phyloP scores from a whole-genome alignment of 2,888 invertebrate genomes.

The Drosophila prostipennis region DNA sequence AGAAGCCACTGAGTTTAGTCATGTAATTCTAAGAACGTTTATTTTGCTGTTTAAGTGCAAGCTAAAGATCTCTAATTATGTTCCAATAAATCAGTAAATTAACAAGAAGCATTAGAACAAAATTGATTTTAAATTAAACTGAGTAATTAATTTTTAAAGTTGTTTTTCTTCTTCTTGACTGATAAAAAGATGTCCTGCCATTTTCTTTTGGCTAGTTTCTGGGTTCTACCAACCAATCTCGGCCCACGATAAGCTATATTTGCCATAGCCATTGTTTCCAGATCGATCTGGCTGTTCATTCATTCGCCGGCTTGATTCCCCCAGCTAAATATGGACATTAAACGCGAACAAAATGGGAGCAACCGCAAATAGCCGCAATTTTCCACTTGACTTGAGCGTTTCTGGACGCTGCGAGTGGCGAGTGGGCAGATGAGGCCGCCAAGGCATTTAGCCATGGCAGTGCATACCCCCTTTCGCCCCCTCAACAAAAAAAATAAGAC shows the following conservation, averaged over 20 bases:
- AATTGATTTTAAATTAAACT: neutral
- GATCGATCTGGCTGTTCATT: slow-evolving; percentile 44
- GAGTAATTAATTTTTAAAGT: neutral
- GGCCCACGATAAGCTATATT: slow-evolving; percentile 36
- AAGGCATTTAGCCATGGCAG: slow-evolving; percentile 59
- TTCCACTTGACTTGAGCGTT: slow-evolving; percentile 81
- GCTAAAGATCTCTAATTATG: neutral
- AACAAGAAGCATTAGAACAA: neutral
- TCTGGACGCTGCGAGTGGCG: slow-evolving; percentile 46
- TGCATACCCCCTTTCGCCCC: neutral
- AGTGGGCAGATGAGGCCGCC: slow-evolving; percentile 67
- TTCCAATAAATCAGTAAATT: neutral
- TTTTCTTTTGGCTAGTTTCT: neutral
- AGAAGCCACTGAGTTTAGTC: neutral
- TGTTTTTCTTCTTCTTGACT: no score
- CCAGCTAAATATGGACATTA: slow-evolving; percentile 77
- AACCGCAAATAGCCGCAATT: slow-evolving; percentile 74
- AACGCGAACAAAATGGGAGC: slow-evolving; percentile 70
- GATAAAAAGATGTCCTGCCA: neutral
- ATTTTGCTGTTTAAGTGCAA: neutral
- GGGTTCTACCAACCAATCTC: slow-evolving; percentile 7
- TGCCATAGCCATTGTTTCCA: slow-evolving; percentile 42
- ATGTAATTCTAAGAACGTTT: neutral
- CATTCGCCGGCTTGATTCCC: slow-evolving; percentile 39
- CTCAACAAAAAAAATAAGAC: neutral